These are phyloP conservation scores for Trachythela sp. DNA, from an alignment of 64 coral and sea anemone genomes.

Conservation along the genomic window DNA sequence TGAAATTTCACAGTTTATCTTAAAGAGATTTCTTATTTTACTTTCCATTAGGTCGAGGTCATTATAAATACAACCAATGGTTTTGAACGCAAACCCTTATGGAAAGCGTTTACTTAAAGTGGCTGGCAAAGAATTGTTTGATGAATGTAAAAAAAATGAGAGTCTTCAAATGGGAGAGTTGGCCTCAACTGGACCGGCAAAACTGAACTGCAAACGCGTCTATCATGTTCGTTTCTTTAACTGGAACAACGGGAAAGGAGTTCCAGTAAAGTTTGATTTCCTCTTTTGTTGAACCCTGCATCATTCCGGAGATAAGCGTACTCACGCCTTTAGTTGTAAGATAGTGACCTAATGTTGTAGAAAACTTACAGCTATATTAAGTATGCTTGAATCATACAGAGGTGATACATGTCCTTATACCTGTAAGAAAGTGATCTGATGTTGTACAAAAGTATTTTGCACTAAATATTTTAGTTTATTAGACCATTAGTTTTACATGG, in stretches of 20 bases:
- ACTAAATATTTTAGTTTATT: too few relatives aligned
- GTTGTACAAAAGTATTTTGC: too few relatives aligned
- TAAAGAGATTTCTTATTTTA: neutral
- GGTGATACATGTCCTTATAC: too few relatives aligned
- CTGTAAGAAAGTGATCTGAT: too few relatives aligned
- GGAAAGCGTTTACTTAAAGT: neutral
- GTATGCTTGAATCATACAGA: too few relatives aligned
- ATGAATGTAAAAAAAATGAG: neutral
- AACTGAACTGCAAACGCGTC: conserved; percentile 33
- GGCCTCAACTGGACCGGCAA: conserved; percentile 2
- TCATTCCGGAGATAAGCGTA: too few relatives aligned
- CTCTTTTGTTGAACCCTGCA: neutral
- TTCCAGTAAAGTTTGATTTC: neutral
- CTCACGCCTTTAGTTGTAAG: too few relatives aligned
- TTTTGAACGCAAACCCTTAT: neutral
- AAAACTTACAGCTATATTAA: too few relatives aligned
- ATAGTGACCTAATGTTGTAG: too few relatives aligned
- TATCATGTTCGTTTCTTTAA: conserved; percentile 1
- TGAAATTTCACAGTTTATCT: too few relatives aligned
- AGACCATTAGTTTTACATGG: too few relatives aligned
- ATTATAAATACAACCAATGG: neutral
- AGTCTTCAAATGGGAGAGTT: conserved; percentile 2
- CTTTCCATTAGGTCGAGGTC: neutral
- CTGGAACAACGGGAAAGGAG: conserved; percentile 26
- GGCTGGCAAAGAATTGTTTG: neutral